Evolutionary conservation across 2,797 vertebrate genomes (phyloP).

Genomic region (Notoglanidium macrostoma): DNA sequence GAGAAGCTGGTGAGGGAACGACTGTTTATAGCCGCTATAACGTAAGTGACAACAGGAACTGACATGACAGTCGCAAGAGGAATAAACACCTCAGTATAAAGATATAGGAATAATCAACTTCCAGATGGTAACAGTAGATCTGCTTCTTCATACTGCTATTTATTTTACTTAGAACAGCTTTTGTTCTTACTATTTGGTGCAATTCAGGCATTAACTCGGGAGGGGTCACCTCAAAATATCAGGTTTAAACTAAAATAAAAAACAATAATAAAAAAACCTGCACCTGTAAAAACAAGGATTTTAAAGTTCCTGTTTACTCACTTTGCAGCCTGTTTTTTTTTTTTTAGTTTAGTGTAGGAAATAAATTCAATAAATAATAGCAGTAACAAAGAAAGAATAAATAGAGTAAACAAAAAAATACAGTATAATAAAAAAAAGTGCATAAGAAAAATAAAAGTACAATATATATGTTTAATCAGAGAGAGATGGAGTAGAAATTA

Average conservation of each 20-base stretch:
- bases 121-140: too few relatives aligned
- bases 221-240: neutral
- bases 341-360: too few relatives aligned
- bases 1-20: too few relatives aligned
- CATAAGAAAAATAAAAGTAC: neutral
- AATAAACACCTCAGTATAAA: neutral
- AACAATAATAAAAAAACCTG: neutral
- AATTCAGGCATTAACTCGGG: neutral
- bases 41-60: too few relatives aligned
- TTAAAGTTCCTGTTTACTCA: neutral
- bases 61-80: too few relatives aligned
- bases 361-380: neutral
- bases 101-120: neutral
- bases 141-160: too few relatives aligned
- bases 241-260: neutral
- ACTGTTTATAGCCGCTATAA: too few relatives aligned
- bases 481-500: neutral
- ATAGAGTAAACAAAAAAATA: neutral
- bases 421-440: too few relatives aligned
- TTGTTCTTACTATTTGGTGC: neutral
- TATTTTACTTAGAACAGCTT: neutral
- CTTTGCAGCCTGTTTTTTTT: too few relatives aligned
- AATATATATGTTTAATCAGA: neutral
- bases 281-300: neutral
- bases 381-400: neutral